Base-by-base conservation (phyloP, 1,140 invertebrate genomes). In the Adelges cooleyi region DNA sequence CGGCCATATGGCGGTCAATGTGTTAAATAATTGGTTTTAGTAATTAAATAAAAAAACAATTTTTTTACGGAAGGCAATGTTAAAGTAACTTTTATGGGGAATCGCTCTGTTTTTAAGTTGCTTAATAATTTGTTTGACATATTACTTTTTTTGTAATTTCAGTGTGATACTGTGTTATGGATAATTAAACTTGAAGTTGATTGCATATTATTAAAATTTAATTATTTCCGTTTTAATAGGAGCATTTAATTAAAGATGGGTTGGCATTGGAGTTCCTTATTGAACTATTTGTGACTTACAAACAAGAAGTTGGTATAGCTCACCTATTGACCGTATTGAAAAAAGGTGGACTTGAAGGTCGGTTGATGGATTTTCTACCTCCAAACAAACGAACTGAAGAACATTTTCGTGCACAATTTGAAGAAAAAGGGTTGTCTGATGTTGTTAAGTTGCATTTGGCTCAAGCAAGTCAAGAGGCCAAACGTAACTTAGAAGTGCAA, bases 211-310 rank as follows among this genome's bases (percentile, higher is more conserved):
- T 33, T 11, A 13, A 29, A 20, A 11, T 59, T 20, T 36, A 36
- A 20, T 6, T 6, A 36, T 18, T 17, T 13, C 27, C 44, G n/a
- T 48, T 53, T 42, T 62, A n/a, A n/a, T 71, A 82, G 82, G 92
- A 95, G 76, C 92, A 96, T 81, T 80, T 95, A 70, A 85, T 95
- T 68, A 96, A 96, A 76, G 94, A 97, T 79, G 90, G 92, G 77
- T 79, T 92, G 73, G 91, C 92, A 66, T 80, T 95, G 69, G 90
- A 95, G 68, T 96, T 96, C 77, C 80, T 95, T 70, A 82, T 93
- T 70, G 86, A 93, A 77, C 85, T 96, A 70, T 94, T 95, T 78
- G 81, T 86, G 69, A 89, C 86, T 68, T 92, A 92, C 82, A 90
- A 95, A 74, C 81, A 85, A 72, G 92, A 96, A 74, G 92, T 90